Conservation (phyloP, 23 tunicate genomes). For the Ciona savignyi region DNA sequence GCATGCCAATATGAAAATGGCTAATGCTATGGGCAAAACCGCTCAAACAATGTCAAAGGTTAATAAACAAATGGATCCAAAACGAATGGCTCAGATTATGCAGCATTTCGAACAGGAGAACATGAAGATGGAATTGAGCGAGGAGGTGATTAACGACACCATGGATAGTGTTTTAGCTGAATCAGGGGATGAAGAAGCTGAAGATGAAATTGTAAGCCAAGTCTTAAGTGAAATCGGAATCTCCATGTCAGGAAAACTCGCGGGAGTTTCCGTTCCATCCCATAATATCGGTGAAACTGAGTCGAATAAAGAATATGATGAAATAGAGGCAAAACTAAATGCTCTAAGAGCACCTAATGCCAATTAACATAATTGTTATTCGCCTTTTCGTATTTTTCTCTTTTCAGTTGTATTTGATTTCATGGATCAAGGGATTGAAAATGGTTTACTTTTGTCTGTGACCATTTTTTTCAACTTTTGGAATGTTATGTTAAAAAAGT, state of each 20-base stretch:
- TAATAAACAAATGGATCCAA: slow-evolving; percentile 91
- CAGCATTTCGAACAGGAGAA: slow-evolving; percentile 84
- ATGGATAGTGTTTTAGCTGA: slow-evolving; percentile 72
- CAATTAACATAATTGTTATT: neutral
- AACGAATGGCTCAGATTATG: slow-evolving; percentile 84
- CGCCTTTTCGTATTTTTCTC: neutral
- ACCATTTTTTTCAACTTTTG: no score
- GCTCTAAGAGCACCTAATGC: slow-evolving; percentile 36
- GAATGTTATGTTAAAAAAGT: no score
- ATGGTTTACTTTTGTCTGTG: no score
- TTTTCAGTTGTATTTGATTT: no score
- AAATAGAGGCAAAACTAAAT: slow-evolving; percentile 66
- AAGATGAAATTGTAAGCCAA: slow-evolving; percentile 88
- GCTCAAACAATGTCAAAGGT: slow-evolving; percentile 92
- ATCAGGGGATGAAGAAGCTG: slow-evolving; percentile 96
- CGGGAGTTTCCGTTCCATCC: slow-evolving; percentile 47
- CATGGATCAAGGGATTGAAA: neutral
- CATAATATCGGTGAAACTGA: slow-evolving; percentile 13
- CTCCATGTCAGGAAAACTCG: slow-evolving; percentile 63
- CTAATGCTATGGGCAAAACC: slow-evolving; percentile 94
- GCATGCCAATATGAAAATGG: slow-evolving; percentile 98
- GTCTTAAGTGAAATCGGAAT: slow-evolving; percentile 95
- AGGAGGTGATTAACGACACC: slow-evolving; percentile 96
- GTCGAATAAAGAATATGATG: slow-evolving; percentile 36
- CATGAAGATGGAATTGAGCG: slow-evolving; percentile 92